These are phyloP conservation scores for Mesembrinibis cayennensis DNA, from an alignment of 2,113 vertebrate genomes.

Conservation along the genomic window DNA sequence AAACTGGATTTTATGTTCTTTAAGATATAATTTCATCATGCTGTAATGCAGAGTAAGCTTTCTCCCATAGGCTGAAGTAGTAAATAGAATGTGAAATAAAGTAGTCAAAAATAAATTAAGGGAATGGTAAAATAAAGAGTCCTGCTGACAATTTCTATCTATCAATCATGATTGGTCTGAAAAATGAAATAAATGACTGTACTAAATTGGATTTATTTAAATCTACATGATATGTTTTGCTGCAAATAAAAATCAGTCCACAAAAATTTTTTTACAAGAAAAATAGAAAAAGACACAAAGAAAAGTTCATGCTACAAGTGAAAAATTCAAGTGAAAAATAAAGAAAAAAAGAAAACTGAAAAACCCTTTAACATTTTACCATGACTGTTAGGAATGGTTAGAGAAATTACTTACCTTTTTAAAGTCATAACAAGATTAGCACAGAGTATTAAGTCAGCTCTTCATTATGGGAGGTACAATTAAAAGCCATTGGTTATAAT, in stretches of 20 bases:
- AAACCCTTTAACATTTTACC: slow-evolving; percentile 61
- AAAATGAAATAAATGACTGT: slow-evolving; percentile 47
- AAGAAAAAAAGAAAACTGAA: slow-evolving; percentile 22
- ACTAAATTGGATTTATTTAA: slow-evolving; percentile 39
- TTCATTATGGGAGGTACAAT: slow-evolving; percentile 82
- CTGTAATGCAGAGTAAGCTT: slow-evolving; percentile 25
- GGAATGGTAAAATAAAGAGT: slow-evolving; percentile 52
- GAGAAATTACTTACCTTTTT: slow-evolving; percentile 83
- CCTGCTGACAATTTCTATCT: slow-evolving; percentile 36
- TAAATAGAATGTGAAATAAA: slow-evolving; percentile 43
- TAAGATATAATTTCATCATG: slow-evolving; percentile 42
- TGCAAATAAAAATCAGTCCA: slow-evolving; percentile 52
- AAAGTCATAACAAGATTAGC: slow-evolving; percentile 80
- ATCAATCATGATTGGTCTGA: slow-evolving; percentile 43
- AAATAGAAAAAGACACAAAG: slow-evolving; percentile 64
- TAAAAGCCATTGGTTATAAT: slow-evolving; percentile 76
- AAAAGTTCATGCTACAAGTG: slow-evolving; percentile 57
- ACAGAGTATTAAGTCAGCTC: slow-evolving; percentile 81
- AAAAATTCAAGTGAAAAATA: slow-evolving; percentile 65
- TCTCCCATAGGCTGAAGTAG: slow-evolving; percentile 40
- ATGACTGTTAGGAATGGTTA: slow-evolving; percentile 74
- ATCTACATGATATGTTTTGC: slow-evolving; percentile 41
- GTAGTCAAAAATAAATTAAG: slow-evolving; percentile 45
- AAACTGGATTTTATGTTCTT: slow-evolving; percentile 26
- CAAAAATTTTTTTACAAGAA: slow-evolving; percentile 24